Percentiles rank a stretch among this genome's conserved stretches.
Evolutionary conservation across 2,797 vertebrate species (phyloP).

Genomic region (Platyrinchus mystaceus): DNA sequence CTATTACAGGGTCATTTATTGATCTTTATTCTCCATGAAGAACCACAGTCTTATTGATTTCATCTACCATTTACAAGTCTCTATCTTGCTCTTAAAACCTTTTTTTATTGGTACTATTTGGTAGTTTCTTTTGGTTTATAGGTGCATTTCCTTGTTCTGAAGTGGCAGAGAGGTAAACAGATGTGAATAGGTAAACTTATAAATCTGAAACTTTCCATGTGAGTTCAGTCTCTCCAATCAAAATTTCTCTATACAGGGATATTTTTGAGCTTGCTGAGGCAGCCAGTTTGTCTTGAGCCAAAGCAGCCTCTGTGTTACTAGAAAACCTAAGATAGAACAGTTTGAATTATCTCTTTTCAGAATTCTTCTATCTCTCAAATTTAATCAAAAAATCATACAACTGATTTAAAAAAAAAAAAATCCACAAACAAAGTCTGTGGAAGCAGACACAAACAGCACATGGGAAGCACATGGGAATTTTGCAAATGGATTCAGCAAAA

Average conservation of each 20-base stretch:
- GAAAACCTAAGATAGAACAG: not conserved
- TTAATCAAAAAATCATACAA: not conserved
- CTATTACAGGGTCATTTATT: conserved; percentile 24
- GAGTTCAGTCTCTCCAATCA: not conserved
- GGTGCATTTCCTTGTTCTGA: not conserved
- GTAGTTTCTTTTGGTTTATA: conserved; percentile 7
- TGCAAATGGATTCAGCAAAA: not conserved
- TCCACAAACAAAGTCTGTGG: not conserved
- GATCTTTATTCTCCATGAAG: conserved; percentile 15
- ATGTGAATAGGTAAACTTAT: not conserved
- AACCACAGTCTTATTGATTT: not conserved
- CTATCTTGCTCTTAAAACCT: conserved; percentile 12
- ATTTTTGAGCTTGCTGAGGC: not conserved
- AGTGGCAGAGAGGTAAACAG: not conserved
- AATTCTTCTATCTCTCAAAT: not conserved
- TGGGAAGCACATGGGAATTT: too few species aligned
- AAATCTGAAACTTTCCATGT: not conserved
- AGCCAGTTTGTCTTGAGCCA: not conserved
- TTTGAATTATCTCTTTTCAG: not conserved
- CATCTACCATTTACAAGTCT: conserved; percentile 11
- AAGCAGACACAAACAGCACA: too few species aligned
- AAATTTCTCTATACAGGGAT: not conserved
- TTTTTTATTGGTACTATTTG: not conserved
- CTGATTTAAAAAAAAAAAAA: not conserved
- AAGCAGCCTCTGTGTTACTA: not conserved